phyloP scores from a whole-genome alignment of 2,888 invertebrate species.

The Trichopoda pennipes region DNA sequence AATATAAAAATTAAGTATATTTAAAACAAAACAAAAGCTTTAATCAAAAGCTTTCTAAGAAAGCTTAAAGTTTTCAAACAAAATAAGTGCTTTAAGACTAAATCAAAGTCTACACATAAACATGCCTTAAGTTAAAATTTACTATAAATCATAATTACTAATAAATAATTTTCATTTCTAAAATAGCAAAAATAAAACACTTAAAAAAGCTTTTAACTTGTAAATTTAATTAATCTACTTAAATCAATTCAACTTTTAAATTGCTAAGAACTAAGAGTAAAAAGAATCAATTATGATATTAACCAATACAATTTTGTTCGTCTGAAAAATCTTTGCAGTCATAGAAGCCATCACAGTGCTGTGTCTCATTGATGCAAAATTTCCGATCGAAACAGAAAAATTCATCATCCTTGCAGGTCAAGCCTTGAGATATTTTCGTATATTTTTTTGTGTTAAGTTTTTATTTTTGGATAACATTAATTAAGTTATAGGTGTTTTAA shows the following conservation, averaged over 20 bases:
- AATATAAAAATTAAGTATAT: not conserved
- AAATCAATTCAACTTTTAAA: constrained; percentile 5
- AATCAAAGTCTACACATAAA: constrained; percentile 52
- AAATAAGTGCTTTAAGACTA: constrained; percentile 29
- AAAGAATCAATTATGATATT: constrained; percentile 73
- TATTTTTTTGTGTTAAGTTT: constrained; percentile 4
- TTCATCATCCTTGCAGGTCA: constrained; percentile 84
- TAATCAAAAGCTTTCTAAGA: constrained; percentile 27
- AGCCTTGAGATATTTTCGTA: constrained; percentile 71
- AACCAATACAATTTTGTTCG: constrained; percentile 91
- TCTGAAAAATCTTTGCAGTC: constrained; percentile 95
- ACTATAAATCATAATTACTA: not conserved
- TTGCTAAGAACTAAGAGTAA: not conserved
- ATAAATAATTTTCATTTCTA: not conserved
- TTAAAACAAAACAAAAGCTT: not conserved
- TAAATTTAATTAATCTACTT: constrained; percentile 6
- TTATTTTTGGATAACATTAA: constrained; percentile 14
- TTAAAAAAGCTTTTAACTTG: constrained; percentile 11
- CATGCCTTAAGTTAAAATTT: constrained; percentile 27
- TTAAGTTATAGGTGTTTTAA: constrained; percentile 38
- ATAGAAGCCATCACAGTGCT: constrained; percentile 93
- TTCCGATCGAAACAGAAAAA: constrained; percentile 88
- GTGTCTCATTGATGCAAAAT: constrained; percentile 88
- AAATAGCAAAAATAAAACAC: constrained; percentile 25
- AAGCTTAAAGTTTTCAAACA: not conserved